A percentile compares a stretch with the other conserved stretches of the same genome.
These are phyloP conservation scores for Tenodera sinensis DNA, from an alignment of 2,888 invertebrate species.

Conservation along the genomic window DNA sequence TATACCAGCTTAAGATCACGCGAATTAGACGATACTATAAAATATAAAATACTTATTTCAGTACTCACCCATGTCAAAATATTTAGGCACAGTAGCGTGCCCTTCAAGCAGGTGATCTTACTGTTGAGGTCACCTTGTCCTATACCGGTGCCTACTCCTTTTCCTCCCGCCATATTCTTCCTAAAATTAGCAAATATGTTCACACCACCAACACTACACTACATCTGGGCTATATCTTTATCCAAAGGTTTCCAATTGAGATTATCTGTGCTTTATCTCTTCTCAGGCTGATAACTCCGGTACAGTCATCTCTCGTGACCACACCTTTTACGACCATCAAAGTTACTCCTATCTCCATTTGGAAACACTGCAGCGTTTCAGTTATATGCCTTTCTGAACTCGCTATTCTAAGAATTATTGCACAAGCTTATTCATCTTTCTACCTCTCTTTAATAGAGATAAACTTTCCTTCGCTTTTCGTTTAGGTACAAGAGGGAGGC, in stretches of 20 bases:
- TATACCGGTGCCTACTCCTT: slow-evolving; percentile 46
- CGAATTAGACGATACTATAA: too few species aligned
- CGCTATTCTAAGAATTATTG: too few species aligned
- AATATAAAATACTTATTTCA: too few species aligned
- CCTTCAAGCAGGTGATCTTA: slow-evolving; percentile 76
- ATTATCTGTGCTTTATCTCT: not conserved
- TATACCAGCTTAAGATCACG: too few species aligned
- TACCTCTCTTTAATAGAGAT: too few species aligned
- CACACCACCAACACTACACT: not conserved
- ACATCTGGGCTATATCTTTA: not conserved
- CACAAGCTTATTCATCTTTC: too few species aligned
- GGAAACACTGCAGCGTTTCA: too few species aligned
- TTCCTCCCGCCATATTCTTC: slow-evolving; percentile 53
- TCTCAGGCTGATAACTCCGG: not conserved
- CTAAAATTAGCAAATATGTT: slow-evolving; percentile 32
- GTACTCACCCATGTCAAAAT: slow-evolving; percentile 72
- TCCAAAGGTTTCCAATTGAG: not conserved
- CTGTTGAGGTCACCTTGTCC: slow-evolving; percentile 45
- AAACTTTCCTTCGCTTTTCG: too few species aligned
- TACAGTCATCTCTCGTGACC: not conserved
- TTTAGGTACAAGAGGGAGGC: too few species aligned
- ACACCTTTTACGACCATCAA: not conserved
- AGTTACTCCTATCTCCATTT: too few species aligned
- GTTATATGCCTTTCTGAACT: too few species aligned
- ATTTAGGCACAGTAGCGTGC: slow-evolving; percentile 77